Conservation (phyloP, 2,113 vertebrate genomes). For the Perccottus glenii region DNA sequence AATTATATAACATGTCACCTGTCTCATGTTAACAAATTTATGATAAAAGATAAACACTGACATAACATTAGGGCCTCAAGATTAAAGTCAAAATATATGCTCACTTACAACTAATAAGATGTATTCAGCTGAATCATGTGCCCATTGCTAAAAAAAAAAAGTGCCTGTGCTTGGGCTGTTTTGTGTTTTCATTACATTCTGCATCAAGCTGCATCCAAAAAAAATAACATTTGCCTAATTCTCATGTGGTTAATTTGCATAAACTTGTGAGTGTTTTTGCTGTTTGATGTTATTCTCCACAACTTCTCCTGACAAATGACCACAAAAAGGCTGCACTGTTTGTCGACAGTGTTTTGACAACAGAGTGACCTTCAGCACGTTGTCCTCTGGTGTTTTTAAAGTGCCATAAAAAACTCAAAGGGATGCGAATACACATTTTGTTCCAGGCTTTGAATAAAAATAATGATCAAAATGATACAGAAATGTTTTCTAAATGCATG, state of each 20-base stretch:
- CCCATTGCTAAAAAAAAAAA: not conserved
- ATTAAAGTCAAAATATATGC: no score
- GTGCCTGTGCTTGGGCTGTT: not conserved
- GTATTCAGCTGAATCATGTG: no score
- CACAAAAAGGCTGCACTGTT: conserved; percentile 40
- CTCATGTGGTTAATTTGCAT: conserved; percentile 63
- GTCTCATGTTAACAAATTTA: no score
- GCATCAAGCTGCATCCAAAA: conserved; percentile 25
- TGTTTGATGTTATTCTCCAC: conserved; percentile 48
- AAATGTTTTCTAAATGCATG: conserved; percentile 34
- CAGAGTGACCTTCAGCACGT: conserved; percentile 37
- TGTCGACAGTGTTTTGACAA: conserved; percentile 54
- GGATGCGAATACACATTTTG: conserved; percentile 30
- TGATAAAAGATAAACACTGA: no score
- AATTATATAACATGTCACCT: no score
- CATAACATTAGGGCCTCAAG: no score
- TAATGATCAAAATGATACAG: conserved; percentile 53
- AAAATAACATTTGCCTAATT: conserved; percentile 30
- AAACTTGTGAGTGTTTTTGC: conserved; percentile 30
- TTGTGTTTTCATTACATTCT: conserved; percentile 6
- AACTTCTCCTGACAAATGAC: conserved; percentile 55
- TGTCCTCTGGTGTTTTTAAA: conserved; percentile 42
- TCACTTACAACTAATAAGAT: no score
- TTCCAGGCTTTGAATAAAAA: conserved; percentile 60
- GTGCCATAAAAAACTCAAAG: conserved; percentile 10